Evolutionary conservation across 2,113 vertebrate genomes (phyloP), one percentile per base, ranked within the genome.

Genomic region (Atractosteus spatula): DNA sequence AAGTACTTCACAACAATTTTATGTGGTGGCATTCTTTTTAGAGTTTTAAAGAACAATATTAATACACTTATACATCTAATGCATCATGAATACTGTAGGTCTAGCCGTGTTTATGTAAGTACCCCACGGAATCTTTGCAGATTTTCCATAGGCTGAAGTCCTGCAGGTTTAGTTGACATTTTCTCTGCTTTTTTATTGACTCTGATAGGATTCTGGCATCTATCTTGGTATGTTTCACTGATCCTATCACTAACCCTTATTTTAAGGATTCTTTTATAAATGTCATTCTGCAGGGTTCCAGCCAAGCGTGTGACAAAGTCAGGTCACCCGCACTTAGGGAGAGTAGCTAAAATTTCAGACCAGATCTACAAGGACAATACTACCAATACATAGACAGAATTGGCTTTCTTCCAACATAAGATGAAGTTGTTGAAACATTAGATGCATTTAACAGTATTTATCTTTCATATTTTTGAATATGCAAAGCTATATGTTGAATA

Each of bases 111-210:
- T 29, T 59, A 13, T 59, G 57, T n/a, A 29, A 59, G 57, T 59
- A 59, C n/a, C 4, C 12, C 14, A 2, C 57, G n/a, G 57, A 7
- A 59, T 59, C 13, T 11, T 59, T 59, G 11, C 57, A 59, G 57
- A 59, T 4, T 59, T 59, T 6, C 57, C 57, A 59, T 59, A 17
- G 57, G 13, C 11, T n/a, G 12, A 10, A 8, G 59, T 77, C 81
- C 72, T 67, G 41, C 0, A 4, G 55, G 76, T 71, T 47, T 0
- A 7, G 44, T 45, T 83, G 82, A 81, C 79, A 84, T 83, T 80
- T 83, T 71, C 12, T 42, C 41, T 8, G 44, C 1, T 41, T 54
- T 51, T 64, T 61, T 55, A 41, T 16, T 62, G 17, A 71, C 0
- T 55, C 74, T 41, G 42, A 29, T 62, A 51, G 59, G 44, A n/a